These are phyloP conservation scores for Sandelia bainsii DNA, from an alignment of 2,797 vertebrate species.

Conservation along the genomic window DNA sequence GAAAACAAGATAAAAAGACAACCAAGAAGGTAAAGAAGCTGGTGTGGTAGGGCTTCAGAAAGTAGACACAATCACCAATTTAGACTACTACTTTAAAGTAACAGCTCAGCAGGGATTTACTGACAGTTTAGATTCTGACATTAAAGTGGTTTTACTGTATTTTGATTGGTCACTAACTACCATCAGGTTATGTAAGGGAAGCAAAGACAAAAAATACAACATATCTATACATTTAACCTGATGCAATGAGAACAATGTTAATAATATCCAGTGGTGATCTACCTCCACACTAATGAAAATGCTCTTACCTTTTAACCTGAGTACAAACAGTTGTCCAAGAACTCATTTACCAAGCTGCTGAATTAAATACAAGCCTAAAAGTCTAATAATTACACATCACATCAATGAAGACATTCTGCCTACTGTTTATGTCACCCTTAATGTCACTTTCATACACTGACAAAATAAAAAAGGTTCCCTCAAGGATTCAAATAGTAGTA, in stretches of 20 bases:
- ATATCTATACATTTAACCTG: not conserved
- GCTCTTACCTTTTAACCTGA: slow-evolving; percentile 54
- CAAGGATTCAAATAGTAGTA: slow-evolving; percentile 12
- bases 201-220: not conserved
- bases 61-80: slow-evolving; percentile 5
- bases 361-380: slow-evolving; percentile 41
- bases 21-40: not conserved
- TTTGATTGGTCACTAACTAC: not conserved
- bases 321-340: slow-evolving; percentile 43
- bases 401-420: slow-evolving; percentile 24
- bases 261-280: slow-evolving; percentile 1
- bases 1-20: slow-evolving; percentile 25
- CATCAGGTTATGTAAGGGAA: slow-evolving; percentile 1
- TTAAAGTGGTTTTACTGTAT: not conserved
- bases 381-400: slow-evolving; percentile 35
- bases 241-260: slow-evolving; percentile 4
- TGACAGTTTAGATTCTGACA: not conserved
- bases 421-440: slow-evolving; percentile 19
- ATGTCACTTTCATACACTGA: slow-evolving; percentile 31
- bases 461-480: slow-evolving; percentile 28
- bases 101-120: not conserved
- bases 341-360: slow-evolving; percentile 14
- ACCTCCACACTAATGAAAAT: slow-evolving; percentile 3
- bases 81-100: slow-evolving; percentile 19
- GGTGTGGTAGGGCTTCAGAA: not conserved